phyloP scores from a whole-genome alignment of 1,140 invertebrate genomes.

The Trichogramma pretiosum region DNA sequence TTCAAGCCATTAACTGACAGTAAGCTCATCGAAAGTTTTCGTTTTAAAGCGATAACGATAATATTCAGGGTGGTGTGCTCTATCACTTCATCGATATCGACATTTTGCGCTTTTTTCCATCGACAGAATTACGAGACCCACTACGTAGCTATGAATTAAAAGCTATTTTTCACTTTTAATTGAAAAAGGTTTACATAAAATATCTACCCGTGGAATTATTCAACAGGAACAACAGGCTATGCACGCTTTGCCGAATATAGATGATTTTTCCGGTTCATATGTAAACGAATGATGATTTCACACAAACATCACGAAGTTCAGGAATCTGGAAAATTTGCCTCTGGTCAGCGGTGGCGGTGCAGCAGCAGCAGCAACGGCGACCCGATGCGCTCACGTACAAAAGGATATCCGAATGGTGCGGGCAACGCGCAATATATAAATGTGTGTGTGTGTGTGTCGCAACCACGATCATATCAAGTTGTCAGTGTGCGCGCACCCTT shows the following conservation, averaged over 20 bases:
- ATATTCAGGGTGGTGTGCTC: no score
- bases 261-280: background rate
- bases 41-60: no score
- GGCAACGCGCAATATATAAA: no score
- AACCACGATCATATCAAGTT: constrained; percentile 28
- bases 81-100: no score
- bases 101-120: no score
- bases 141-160: no score
- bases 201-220: background rate
- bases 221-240: background rate
- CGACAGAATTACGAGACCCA: no score
- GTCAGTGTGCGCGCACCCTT: constrained; percentile 5
- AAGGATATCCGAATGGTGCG: constrained; percentile 39
- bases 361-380: constrained; percentile 26
- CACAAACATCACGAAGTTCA: background rate
- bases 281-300: constrained; percentile 4
- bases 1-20: constrained; percentile 30
- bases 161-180: no score
- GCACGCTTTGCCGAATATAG: constrained; percentile 2
- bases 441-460: constrained; percentile 27
- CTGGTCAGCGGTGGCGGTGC: constrained; percentile 14
- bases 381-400: no score
- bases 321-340: constrained; percentile 7
- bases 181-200: no score
- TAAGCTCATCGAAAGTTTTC: constrained; percentile 10